phyloP scores from a whole-genome alignment of 2,797 vertebrate genomes.

The Enteromius mattozi region DNA sequence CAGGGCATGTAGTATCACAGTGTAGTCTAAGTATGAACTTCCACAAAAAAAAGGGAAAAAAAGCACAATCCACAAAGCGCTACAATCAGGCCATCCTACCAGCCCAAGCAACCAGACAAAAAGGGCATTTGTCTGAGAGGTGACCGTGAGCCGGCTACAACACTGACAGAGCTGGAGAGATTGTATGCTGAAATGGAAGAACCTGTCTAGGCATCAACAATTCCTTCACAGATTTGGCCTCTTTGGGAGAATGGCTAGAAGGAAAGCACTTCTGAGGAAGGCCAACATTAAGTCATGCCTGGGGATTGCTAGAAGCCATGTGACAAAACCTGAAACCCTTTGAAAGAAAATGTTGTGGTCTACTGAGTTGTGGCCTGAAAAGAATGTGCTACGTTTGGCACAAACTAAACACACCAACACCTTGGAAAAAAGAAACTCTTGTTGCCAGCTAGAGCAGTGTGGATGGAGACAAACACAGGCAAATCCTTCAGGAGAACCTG shows the following conservation, averaged over 20 bases:
- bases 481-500: conserved; percentile 9
- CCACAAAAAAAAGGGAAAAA: background rate
- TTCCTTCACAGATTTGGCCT: conserved; percentile 17
- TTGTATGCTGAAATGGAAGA: conserved; percentile 34
- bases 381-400: conserved; percentile 26
- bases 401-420: conserved; percentile 32
- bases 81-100: conserved; percentile 1
- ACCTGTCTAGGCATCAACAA: conserved; percentile 24
- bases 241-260: conserved; percentile 20
- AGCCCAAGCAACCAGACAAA: background rate
- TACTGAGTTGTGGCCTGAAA: conserved; percentile 45
- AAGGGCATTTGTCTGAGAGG: conserved; percentile 7
- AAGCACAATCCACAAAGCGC: background rate
- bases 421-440: background rate
- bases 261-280: conserved; percentile 27
- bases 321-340: conserved; percentile 43
- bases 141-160: conserved; percentile 13
- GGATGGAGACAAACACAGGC: conserved; percentile 6
- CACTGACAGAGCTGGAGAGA: conserved; percentile 27
- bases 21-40: background rate
- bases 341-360: conserved; percentile 28
- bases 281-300: conserved; percentile 38
- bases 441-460: conserved; percentile 19
- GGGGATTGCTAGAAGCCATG: conserved; percentile 44
- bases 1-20: background rate